Base-by-base conservation (phyloP, 2,888 invertebrate species). In the Acanthosepion pharaonis region DNA sequence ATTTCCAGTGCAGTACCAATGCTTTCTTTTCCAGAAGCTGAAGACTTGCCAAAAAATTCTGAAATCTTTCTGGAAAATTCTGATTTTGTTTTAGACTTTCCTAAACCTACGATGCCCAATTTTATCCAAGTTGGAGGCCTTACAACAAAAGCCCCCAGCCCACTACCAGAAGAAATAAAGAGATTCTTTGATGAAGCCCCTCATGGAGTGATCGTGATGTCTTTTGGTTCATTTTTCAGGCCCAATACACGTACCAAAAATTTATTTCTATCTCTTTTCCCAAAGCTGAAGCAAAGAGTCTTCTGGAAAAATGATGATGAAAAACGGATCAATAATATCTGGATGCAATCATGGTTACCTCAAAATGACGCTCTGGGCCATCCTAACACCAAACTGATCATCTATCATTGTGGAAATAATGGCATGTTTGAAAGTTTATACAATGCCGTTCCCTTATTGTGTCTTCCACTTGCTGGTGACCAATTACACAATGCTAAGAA, bases 401-500 rank as follows among this genome's bases (percentile, higher is more conserved):
- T 96, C 48, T 95, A 95, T 20, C 96, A 96, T 94, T 96, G 96
- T 48, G 96, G 96, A 8, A 95, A 95, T 55, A 96, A 96, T 93
- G 95, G 96, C 42, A 95, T 96, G 92, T 96, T 95, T 94, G 96
- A 96, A 94, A 95, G 95, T 4, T 94, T 96, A 18, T 96, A 96
- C 94, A 96, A 96, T 91, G 96, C 94, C 6, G 96, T 96, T 25
- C 96, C 96, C 2, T 95, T 96, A 94, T 93, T 96, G 0, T 95
- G 95, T 91, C 92, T 96, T 3, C 96, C 96, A 55, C 92, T 95
- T 28, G 94, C 95, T 91, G 96, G 94, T 6, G 96, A 96, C 94
- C 95, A 96, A 91, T 94, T 94, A 3, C 94, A 94, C 93, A 96
- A 95, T 53, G 95, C 95, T 20, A 94, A 94, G 51, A 95, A 95